Conservation (phyloP, 2,888 invertebrate species). For the Tillus elongatus region DNA sequence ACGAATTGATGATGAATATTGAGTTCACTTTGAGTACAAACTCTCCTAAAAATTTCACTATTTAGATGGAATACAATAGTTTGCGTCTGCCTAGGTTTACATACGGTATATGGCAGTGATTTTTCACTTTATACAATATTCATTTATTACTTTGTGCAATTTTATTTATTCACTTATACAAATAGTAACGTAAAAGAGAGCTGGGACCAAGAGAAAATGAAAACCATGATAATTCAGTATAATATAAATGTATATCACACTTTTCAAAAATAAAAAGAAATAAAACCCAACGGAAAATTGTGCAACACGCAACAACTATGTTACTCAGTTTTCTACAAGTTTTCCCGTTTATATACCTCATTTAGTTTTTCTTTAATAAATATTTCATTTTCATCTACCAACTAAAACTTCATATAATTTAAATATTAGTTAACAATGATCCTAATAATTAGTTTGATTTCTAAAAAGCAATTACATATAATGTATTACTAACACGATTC, state of each 20-base stretch:
- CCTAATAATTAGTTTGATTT: conserved; percentile 40
- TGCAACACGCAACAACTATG: conserved; percentile 39
- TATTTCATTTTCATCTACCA: conserved; percentile 32
- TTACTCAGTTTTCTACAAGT: conserved; percentile 17
- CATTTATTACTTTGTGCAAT: conserved; percentile 1
- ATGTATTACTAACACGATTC: conserved; percentile 10
- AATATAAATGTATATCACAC: conserved; percentile 1
- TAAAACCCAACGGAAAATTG: conserved; percentile 27
- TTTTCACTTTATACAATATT: neutral
- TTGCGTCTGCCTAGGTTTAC: neutral
- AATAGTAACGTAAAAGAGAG: no score
- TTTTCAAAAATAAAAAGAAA: no score
- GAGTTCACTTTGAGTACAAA: neutral
- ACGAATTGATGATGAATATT: no score
- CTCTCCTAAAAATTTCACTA: neutral
- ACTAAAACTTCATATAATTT: conserved; percentile 30
- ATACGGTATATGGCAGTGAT: conserved; percentile 1
- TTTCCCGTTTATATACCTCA: conserved; percentile 30
- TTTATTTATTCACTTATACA: neutral
- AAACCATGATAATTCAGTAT: no score
- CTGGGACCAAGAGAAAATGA: no score
- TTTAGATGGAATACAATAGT: no score
- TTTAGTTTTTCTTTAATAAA: conserved; percentile 30
- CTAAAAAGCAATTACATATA: conserved; percentile 38
- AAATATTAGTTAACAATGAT: conserved; percentile 43